These are phyloP conservation scores for Drosophila kanekoi DNA, from an alignment of 2,888 invertebrate species.

Conservation along the genomic window DNA sequence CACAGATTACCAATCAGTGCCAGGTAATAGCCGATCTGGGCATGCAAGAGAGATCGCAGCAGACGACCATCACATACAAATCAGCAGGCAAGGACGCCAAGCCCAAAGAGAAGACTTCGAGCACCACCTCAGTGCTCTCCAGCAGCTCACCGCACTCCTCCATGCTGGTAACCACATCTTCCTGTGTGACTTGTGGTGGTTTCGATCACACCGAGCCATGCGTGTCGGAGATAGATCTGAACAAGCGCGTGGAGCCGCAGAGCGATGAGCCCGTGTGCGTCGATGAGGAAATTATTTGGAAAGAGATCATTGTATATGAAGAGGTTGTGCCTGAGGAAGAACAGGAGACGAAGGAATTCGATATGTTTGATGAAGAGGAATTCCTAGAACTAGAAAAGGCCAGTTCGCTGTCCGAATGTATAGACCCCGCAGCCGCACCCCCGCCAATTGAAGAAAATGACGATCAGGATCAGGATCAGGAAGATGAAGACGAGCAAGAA, in stretches of 20 bases:
- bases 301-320: constrained; percentile 62
- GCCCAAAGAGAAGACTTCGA: constrained; percentile 38
- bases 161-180: constrained; percentile 68
- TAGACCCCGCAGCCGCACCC: background rate
- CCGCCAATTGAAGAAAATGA: background rate
- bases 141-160: constrained; percentile 68
- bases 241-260: constrained; percentile 58
- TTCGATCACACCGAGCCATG: constrained; percentile 61
- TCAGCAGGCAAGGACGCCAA: constrained; percentile 31
- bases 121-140: constrained; percentile 32
- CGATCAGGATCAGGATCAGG: background rate
- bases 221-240: constrained; percentile 59
- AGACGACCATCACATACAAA: constrained; percentile 57
- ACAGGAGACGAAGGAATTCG: constrained; percentile 5
- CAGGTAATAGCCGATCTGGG: constrained; percentile 36
- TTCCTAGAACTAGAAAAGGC: constrained; percentile 1
- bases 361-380: constrained; percentile 15
- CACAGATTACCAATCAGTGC: constrained; percentile 71
- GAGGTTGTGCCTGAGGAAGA: constrained; percentile 52
- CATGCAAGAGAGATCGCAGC: constrained; percentile 66
- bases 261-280: constrained; percentile 54
- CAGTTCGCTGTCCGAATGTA: constrained; percentile 10
- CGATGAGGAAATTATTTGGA: constrained; percentile 69
- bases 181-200: constrained; percentile 66
- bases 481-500: background rate